Percentiles rank a stretch among this genome's conserved stretches.
These are phyloP conservation scores for Spodoptera littoralis DNA, from an alignment of 2,888 invertebrate species.

Conservation along the genomic window DNA sequence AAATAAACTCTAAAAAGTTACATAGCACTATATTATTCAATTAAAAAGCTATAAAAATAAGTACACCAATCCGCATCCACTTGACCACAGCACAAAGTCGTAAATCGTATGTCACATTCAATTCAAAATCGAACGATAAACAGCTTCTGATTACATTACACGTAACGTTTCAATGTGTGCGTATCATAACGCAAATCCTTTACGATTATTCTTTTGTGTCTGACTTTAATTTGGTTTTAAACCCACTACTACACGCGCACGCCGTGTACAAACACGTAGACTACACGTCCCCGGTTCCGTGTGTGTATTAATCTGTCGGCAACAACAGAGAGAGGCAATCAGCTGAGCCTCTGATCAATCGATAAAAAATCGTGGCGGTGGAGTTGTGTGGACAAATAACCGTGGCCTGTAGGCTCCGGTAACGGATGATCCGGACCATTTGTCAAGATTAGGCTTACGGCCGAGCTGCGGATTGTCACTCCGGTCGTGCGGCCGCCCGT, in stretches of 20 bases:
- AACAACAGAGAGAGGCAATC: slow-evolving; percentile 86
- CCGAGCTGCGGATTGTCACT: slow-evolving; percentile 63
- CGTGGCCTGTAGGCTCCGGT: slow-evolving; percentile 68
- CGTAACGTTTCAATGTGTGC: slow-evolving; percentile 60
- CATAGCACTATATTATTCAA: no score
- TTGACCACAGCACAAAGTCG: slow-evolving; percentile 51
- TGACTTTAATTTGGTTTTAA: slow-evolving; percentile 74
- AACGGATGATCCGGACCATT: slow-evolving; percentile 85
- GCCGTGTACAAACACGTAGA: slow-evolving; percentile 9
- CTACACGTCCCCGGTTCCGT: slow-evolving; percentile 33
- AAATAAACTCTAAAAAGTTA: no score
- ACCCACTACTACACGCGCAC: slow-evolving; percentile 36
- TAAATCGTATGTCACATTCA: slow-evolving; percentile 50
- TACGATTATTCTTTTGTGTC: slow-evolving; percentile 77
- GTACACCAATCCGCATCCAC: background rate
- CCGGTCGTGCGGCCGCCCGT: slow-evolving; percentile 18
- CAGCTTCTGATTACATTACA: slow-evolving; percentile 49
- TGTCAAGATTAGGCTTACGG: slow-evolving; percentile 86
- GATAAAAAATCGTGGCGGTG: slow-evolving; percentile 84
- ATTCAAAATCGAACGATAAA: slow-evolving; percentile 55
- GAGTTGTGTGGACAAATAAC: slow-evolving; percentile 80
- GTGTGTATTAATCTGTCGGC: slow-evolving; percentile 81
- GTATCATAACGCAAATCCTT: slow-evolving; percentile 79
- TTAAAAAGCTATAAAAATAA: no score
- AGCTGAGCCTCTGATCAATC: slow-evolving; percentile 87